Base-by-base conservation (phyloP, 2,888 invertebrate genomes). In the Drosophila neutralis region DNA sequence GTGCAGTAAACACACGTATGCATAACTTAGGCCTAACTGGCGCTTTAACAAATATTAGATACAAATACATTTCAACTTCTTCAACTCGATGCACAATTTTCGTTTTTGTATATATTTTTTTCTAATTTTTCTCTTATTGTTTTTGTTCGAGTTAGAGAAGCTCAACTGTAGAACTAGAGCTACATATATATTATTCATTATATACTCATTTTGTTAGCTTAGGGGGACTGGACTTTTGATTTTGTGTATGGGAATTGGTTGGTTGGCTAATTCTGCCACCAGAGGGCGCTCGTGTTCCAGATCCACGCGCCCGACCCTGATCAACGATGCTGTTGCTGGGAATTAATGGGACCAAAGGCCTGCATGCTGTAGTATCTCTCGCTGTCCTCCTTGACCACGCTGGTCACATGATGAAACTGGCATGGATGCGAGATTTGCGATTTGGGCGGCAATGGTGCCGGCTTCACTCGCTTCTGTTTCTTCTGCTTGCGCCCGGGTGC, bases 391-490 rank as follows among this genome's bases (percentile, higher is more conserved):
- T 94, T 94, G 73, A 96, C 96, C 52, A 97, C 95, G 84, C 95
- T 96, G 59, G 96, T 97, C 76, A 97, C 95, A 92, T 97, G 97
- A 84, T 96, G 96, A 92, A 97, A 97, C 91, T 96, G 96, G 91
- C 97, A 97, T 1, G 97, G 97, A 91, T 96, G 95, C 54, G 97
- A 97, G 81, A 97, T 97, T 92, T 97, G 96, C 69, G 95, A 95
- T 92, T 97, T 97, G 57, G 95, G 95, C 27, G 97, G 97, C 71
- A 96, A 93, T 51, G 95, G 94, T 6, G 94, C 93, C 53, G 94
- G 94, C 91, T 95, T 95, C 7, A 92, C 93, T 13, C 93, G 91
- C 78, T 94, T 94, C 74, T 92, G 92, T 24, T 88, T 88, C 92
- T 95, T 94, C 93, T 95, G 93, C 92, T 94, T 94, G 57, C 93